Conservation (phyloP, 2,888 invertebrate genomes). For the Tromatobia lineatoria region DNA sequence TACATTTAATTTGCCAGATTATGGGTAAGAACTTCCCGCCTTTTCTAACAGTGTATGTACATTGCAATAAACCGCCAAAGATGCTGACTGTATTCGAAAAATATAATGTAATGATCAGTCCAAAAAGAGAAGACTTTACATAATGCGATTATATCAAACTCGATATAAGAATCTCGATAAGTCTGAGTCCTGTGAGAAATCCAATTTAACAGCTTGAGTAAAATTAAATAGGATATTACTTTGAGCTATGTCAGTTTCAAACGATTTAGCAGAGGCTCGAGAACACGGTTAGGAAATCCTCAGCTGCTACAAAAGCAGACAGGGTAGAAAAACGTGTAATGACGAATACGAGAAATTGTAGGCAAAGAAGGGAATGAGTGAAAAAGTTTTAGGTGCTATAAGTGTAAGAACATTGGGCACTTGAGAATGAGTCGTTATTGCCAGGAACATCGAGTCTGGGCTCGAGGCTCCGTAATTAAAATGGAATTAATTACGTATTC, state of each 20-base stretch:
- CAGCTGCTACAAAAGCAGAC: neutral
- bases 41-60: too few species aligned
- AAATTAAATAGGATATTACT: conserved; percentile 38
- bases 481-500: conserved; percentile 56
- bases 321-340: conserved; percentile 17
- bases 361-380: neutral
- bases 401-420: neutral
- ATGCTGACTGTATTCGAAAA: neutral
- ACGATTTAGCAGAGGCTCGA: neutral
- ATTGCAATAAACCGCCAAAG: too few species aligned
- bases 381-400: neutral
- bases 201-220: conserved; percentile 22
- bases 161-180: conserved; percentile 27
- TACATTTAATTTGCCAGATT: too few species aligned
- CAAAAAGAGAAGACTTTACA: neutral
- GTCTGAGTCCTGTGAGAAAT: conserved; percentile 28
- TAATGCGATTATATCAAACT: neutral
- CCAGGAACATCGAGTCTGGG: conserved; percentile 10
- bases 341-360: conserved; percentile 32
- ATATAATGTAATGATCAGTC: neutral
- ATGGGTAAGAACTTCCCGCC: too few species aligned
- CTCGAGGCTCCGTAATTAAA: conserved; percentile 43
- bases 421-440: conserved; percentile 23
- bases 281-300: neutral
- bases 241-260: neutral